Evolutionary conservation across 1,140 invertebrate species (phyloP), one percentile per base, ranked within the genome.

Genomic region (Heliconius melpomene): DNA sequence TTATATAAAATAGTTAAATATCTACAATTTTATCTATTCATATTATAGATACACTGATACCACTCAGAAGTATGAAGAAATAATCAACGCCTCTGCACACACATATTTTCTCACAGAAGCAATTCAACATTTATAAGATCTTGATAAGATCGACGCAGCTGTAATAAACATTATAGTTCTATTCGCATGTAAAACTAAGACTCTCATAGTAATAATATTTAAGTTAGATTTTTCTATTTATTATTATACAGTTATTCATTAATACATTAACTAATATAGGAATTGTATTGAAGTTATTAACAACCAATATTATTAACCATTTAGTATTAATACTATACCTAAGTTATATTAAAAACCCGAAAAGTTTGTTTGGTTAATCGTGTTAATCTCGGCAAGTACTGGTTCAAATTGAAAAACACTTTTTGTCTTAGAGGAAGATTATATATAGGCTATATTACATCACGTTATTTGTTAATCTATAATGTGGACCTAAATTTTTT

Each of bases 71-170:
- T 72, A 77, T 52, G 70, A 72, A 66, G 76, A 72, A 77, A 77
- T 72, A 77, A 77, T 77, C 76, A 77, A 54, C 46, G 66, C 36
- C 60, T 77, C 26, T 77, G 70, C 70, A 29, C 50, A 29, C 72
- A 77, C 70, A 72, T 40, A 50, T 77, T 77, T 77, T 77, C 76
- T 52, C 76, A 77, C 76, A 77, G 46, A 72, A 77, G 70, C 66
- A 29, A 77, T 66, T 72, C 76, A 32, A 72, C 46, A 66, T 38
- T 72, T 72, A 72, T 72, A 72, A 72, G 29, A 72, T 36, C 16
- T n/a, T 72, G 71, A 72, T 72, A 72, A 72, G 71, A 72, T 38
- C 71, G 32, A 72, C 71, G 9, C 20, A 72, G 71, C 29, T 26
- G 36, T 38, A 72, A 72, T 38, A 72, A 36, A 38, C 29, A 32